Conservation (phyloP, 2,888 invertebrate genomes). For the Crepidodera aurea region DNA sequence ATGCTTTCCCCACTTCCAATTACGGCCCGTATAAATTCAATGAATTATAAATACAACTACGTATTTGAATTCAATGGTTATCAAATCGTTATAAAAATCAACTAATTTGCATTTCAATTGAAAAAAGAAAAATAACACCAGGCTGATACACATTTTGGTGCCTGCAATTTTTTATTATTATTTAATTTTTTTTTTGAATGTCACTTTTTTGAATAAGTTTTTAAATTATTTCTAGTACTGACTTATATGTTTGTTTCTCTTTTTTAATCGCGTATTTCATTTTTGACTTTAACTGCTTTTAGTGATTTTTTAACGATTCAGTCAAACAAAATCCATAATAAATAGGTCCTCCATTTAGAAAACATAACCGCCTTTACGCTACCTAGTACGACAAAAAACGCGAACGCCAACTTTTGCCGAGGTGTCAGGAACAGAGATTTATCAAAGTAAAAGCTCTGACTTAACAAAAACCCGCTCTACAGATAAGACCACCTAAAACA, state of each 20-base stretch:
- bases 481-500: slow-evolving; percentile 36
- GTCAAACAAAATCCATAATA: too few relatives aligned
- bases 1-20: neutral
- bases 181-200: too few relatives aligned
- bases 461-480: slow-evolving; percentile 32
- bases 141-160: too few relatives aligned
- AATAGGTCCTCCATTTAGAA: neutral
- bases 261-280: too few relatives aligned
- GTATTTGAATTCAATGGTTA: neutral
- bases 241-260: too few relatives aligned
- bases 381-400: slow-evolving; percentile 18
- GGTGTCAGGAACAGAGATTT: slow-evolving; percentile 34
- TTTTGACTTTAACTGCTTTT: too few relatives aligned
- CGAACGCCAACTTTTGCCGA: slow-evolving; percentile 16
- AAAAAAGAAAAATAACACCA: too few relatives aligned
- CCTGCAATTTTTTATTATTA: too few relatives aligned
- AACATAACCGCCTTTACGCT: neutral
- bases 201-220: too few relatives aligned
- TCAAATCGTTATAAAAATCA: neutral
- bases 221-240: too few relatives aligned
- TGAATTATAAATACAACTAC: neutral
- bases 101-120: neutral
- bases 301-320: too few relatives aligned
- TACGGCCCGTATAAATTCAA: neutral
- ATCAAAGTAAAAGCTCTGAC: slow-evolving; percentile 28